Evolutionary conservation across 2,888 invertebrate genomes (phyloP), one percentile per base, ranked within the genome.

Genomic region (Leptura quadrifasciata): DNA sequence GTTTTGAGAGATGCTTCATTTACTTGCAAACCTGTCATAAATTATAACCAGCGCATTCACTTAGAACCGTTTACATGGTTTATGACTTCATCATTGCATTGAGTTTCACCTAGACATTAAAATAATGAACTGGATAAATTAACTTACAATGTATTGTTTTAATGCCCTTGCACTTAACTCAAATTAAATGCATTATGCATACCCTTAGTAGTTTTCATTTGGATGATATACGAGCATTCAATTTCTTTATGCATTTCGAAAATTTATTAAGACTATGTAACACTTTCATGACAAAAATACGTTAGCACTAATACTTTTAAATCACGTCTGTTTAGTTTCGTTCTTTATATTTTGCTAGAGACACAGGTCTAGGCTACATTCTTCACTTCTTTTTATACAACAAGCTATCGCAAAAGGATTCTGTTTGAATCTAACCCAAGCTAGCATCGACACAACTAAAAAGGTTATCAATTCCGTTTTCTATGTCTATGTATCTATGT

Each of bases 1-100:
- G 77, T 77, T 79, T 79, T 77, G 67, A 64, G 78, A 76, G 71
- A 63, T 70, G 67, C 75, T 67, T 76, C 76, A 75, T 79, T 73
- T 76, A 72, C 70, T 70, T 52, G 31, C 64, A 55, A 60, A 60
- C 60, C 52, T 70, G 47, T 47, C 70, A 60, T 70, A 60, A 70
- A 55, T 70, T 70, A 60, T 39, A 60, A 60, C 58, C 70, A 18
- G 57, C 12, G 55, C 58, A 69, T 70, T 70, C 70, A 39, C 60
- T 60, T 55, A 70, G 70, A 47, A 47, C 60, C 70, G 24, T 60
- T 70, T 52, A 60, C 47, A 24, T 60, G 70, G 60, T 60, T 58
- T 58, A 70, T 60, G 70, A 60, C 60, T 70, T 47, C 60, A 70
- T 55, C 70, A 60, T 35, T 27, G 21, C 47, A 60, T 57, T 60